Evolutionary conservation across 1,140 invertebrate species (phyloP), one percentile per base, ranked within the genome.

Genomic region (Olivierus martensii): DNA sequence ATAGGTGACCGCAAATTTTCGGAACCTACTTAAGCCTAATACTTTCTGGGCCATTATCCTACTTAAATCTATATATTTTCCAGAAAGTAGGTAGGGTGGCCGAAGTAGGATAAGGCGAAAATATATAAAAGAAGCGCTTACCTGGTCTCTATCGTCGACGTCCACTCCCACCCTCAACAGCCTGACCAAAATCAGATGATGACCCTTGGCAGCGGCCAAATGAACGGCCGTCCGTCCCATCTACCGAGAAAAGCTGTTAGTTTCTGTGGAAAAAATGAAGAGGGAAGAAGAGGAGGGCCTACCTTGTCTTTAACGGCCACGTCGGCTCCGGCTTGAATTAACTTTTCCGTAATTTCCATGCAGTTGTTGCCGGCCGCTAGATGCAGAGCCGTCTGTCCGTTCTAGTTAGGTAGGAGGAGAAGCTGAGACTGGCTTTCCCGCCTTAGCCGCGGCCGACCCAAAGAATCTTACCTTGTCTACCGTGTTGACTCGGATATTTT

Each of bases 211-310:
- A 44, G 80, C 80, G 11, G 83, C 82, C 61, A 85, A 73, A 62
- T 87, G 84, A 17, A 86, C 68, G 0, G 81, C 73, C 11, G 81
- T 83, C 53, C 77, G 75, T 11, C 81, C 82, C 66, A 77, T 78
- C 83, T 86, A 63, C 17, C 66, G 67, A 62, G 56, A 57, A 38
- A 55, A 46, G 6, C 34, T 14, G 5, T 34, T 48, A n/a, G n/a
- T n/a, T n/a, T n/a, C n/a, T n/a, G n/a, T n/a, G n/a, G n/a, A n/a
- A n/a, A n/a, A n/a, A n/a, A n/a, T n/a, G n/a, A n/a, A n/a, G n/a
- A n/a, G n/a, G n/a, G n/a, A n/a, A n/a, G n/a, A n/a, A n/a, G n/a
- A n/a, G n/a, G n/a, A n/a, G n/a, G n/a, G n/a, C n/a, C n/a, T 56
- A 73, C 71, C 62, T 69, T 66, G 60, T 73, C 71, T 57, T 70